These are phyloP conservation scores for Orycteropus afer DNA, from an alignment of 2,113 vertebrate species.

Conservation along the genomic window DNA sequence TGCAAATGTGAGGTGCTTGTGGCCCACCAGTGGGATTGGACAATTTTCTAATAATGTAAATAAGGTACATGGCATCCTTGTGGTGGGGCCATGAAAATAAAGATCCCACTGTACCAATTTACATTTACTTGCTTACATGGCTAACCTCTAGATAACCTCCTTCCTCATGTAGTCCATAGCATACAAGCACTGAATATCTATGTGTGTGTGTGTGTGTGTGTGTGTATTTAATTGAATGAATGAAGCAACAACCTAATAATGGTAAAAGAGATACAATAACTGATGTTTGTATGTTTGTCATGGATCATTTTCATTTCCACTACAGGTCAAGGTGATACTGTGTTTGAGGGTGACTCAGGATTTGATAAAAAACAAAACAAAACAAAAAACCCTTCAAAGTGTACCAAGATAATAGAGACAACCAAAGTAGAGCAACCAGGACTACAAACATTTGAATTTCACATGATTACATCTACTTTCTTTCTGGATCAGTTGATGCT, in stretches of 20 bases:
- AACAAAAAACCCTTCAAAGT: background rate
- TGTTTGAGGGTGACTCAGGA: background rate
- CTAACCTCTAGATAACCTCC: background rate
- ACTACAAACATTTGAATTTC: background rate
- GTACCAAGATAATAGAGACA: background rate
- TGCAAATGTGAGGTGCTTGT: too few species aligned
- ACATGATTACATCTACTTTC: background rate
- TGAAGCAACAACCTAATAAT: background rate
- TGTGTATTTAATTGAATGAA: background rate
- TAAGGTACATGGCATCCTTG: too few species aligned
- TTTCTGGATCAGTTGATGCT: constrained; percentile 10
- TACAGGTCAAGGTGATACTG: background rate
- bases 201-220: too few species aligned
- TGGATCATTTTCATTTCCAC: background rate
- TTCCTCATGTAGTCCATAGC: background rate
- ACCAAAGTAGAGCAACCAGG: background rate
- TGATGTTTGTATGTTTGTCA: background rate
- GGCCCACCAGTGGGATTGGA: too few species aligned
- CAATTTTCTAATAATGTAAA: too few species aligned
- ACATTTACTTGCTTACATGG: background rate
- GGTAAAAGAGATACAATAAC: background rate
- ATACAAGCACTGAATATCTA: background rate
- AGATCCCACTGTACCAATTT: background rate
- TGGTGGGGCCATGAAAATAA: too few species aligned
- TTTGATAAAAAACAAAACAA: background rate